Evolutionary conservation across 2,888 invertebrate species (phyloP).

Genomic region (Fragum fragum): DNA sequence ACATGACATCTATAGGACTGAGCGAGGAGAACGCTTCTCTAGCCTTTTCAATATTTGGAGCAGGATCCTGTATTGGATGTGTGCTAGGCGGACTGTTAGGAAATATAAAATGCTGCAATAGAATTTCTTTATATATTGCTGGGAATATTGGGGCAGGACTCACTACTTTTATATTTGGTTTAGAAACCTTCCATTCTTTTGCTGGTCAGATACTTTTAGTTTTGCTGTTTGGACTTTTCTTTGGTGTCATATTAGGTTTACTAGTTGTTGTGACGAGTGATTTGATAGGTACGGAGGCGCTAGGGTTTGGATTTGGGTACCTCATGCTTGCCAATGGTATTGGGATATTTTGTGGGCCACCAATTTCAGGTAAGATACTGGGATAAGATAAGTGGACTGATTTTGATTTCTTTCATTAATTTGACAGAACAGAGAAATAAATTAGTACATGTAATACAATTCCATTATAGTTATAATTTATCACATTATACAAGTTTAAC

Average conservation of each 20-base stretch:
- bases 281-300: conserved; percentile 74
- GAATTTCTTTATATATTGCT: conserved; percentile 70
- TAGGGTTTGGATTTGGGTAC: conserved; percentile 80
- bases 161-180: conserved; percentile 59
- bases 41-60: conserved; percentile 69
- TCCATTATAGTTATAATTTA: too few relatives aligned
- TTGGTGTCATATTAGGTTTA: conserved; percentile 79
- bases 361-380: conserved; percentile 76
- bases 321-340: conserved; percentile 82
- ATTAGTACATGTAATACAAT: too few relatives aligned
- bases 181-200: conserved; percentile 58
- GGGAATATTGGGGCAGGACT: conserved; percentile 74
- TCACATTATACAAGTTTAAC: too few relatives aligned
- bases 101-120: conserved; percentile 70
- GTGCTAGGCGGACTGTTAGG: conserved; percentile 77
- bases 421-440: too few relatives aligned
- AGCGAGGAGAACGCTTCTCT: conserved; percentile 70
- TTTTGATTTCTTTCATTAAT: too few relatives aligned
- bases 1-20: conserved; percentile 69
- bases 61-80: conserved; percentile 77
- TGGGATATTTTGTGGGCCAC: conserved; percentile 77
- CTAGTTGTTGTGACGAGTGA: conserved; percentile 79
- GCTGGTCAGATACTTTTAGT: conserved; percentile 42
- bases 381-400: too few relatives aligned
- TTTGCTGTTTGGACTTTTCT: conserved; percentile 71